Base-by-base conservation (phyloP, 2,113 vertebrate genomes). In the Melanotaenia duboulayi region DNA sequence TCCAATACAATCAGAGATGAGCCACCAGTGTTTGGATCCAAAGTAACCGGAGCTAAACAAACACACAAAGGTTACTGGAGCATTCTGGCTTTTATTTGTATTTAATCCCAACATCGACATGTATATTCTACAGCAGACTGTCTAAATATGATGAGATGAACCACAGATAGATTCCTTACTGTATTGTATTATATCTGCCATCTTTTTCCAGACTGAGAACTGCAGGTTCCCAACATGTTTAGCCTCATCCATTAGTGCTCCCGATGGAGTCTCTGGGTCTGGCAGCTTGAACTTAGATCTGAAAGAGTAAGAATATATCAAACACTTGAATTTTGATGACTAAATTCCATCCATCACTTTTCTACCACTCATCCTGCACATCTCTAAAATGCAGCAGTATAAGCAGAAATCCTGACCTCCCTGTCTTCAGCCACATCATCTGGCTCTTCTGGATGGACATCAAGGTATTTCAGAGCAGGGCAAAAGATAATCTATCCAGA, bases 181-280 rank as follows among this genome's bases (percentile, higher is more conserved):
- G 61, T 77, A 82, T 9, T 74, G 11, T 2, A 87, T 25, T 23
- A 73, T 52, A 12, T 24, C 17, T 44, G 19, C 64, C 71, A 85
- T 81, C 51, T 86, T 86, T 11, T 0, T 24, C 78, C 75, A 81
- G 39, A 90, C 71, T 23, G 12, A 49, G 16, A 69, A 81, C n/a
- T 23, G 55, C 46, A 84, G 60, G 55, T 86, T 86, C 0, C 71
- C 73, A 5, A 81, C 0, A 12, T 85, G 87, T 66, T 70, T 65
- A 44, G 57, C 70, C 71, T 78, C 60, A 11, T 90, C 57, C 0
- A 86, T 44, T 39, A 82, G 57, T 2, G 60, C 65, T 50, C 59
- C 73, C 32, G n/a, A 59, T 70, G 78, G 77, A 8, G 32, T 77
- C 40, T 66, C 6, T 63, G 74, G 71, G 13, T 69, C 0, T 66